Percentiles rank a stretch among this genome's conserved stretches.
These are phyloP conservation scores for Phania funesta DNA, from an alignment of 2,888 invertebrate genomes.

Conservation along the genomic window DNA sequence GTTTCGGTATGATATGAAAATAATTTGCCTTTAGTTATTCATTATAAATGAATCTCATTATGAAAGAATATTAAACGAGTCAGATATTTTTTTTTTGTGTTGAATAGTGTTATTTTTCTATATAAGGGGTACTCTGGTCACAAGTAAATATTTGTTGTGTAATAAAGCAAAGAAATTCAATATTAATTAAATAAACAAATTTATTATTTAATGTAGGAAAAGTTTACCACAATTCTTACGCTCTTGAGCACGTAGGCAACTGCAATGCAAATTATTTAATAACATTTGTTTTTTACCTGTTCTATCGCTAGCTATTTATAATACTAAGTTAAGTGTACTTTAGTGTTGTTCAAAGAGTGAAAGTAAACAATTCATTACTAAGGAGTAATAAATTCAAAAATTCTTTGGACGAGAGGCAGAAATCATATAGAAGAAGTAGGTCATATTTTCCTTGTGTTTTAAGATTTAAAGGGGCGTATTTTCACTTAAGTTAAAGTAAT, in stretches of 20 bases:
- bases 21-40: too few species aligned
- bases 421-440: background rate
- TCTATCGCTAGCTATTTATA: background rate
- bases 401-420: background rate
- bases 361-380: background rate
- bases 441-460: background rate
- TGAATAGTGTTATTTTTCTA: too few species aligned
- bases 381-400: slow-evolving; percentile 1
- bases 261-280: background rate
- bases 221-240: background rate
- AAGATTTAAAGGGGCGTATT: too few species aligned
- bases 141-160: background rate
- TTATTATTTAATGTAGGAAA: slow-evolving; percentile 8
- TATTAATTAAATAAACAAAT: background rate
- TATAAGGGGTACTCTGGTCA: background rate
- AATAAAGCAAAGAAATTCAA: background rate
- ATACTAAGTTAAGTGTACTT: background rate
- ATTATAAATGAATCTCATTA: too few species aligned
- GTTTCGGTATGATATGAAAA: too few species aligned
- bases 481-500: too few species aligned
- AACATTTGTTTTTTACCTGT: background rate
- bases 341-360: background rate
- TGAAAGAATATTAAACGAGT: too few species aligned
- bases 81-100: too few species aligned
- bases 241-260: slow-evolving; percentile 7